A percentile compares a stretch with the other conserved stretches of the same genome.
These are phyloP conservation scores for Brachionus angularis DNA, from an alignment of 1,140 invertebrate genomes.

Conservation along the genomic window DNA sequence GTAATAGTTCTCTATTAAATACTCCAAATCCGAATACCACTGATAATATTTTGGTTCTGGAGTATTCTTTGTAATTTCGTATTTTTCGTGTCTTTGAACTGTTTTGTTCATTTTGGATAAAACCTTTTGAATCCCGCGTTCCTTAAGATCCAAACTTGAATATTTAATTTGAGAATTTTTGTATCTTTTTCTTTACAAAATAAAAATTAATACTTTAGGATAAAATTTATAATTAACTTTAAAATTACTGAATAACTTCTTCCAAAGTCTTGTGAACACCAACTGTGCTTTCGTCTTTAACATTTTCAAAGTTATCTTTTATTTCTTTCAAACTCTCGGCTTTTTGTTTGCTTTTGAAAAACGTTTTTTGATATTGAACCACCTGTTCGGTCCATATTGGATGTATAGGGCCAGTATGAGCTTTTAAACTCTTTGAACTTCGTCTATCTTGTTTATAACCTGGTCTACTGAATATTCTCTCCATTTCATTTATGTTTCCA, in stretches of 20 bases:
- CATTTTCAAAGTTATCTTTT: slow-evolving; percentile 16
- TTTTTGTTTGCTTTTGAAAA: slow-evolving; percentile 1
- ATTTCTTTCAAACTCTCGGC: neutral
- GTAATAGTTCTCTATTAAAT: slow-evolving; percentile 25
- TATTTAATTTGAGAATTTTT: slow-evolving; percentile 15
- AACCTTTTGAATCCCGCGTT: neutral
- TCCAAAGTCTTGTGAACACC: slow-evolving; percentile 9
- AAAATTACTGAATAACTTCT: slow-evolving; percentile 14
- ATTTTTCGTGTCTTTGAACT: slow-evolving; percentile 10
- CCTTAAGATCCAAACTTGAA: neutral
- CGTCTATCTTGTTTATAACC: neutral
- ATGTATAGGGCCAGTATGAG: slow-evolving; percentile 18
- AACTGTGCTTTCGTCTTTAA: slow-evolving; percentile 3
- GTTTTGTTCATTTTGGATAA: neutral
- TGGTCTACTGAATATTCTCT: slow-evolving; percentile 11
- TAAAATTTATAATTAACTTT: neutral
- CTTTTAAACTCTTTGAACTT: slow-evolving; percentile 31
- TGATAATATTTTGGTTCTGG: slow-evolving; percentile 31
- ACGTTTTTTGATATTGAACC: neutral
- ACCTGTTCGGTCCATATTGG: slow-evolving; percentile 25
- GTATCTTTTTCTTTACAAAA: slow-evolving; percentile 10
- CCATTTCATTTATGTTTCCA: slow-evolving; percentile 28
- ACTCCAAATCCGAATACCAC: slow-evolving; percentile 9
- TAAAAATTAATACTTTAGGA: neutral
- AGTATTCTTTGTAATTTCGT: neutral